Conservation (phyloP, 2,888 invertebrate genomes). For the Nomada flava region DNA sequence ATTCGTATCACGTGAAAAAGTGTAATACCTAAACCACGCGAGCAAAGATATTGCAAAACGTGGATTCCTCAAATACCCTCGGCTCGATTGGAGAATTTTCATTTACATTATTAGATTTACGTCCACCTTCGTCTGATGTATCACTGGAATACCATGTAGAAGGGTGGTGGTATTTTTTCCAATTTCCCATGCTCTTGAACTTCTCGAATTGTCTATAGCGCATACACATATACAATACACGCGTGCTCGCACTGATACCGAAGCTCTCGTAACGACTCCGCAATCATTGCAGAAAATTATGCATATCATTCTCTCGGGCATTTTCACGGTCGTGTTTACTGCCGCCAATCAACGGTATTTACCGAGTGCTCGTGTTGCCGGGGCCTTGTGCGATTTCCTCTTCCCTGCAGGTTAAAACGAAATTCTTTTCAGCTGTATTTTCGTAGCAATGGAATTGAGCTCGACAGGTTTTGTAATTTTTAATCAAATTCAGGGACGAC, state of each 20-base stretch:
- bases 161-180: background rate
- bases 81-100: conserved; percentile 12
- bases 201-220: conserved; percentile 34
- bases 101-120: conserved; percentile 39
- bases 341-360: conserved; percentile 1
- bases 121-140: background rate
- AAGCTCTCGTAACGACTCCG: conserved; percentile 6
- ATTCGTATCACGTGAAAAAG: conserved; percentile 2
- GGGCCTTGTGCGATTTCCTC: background rate
- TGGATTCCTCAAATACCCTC: conserved; percentile 19
- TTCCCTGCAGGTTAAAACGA: background rate
- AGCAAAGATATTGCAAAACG: conserved; percentile 34
- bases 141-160: background rate
- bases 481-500: too few relatives aligned
- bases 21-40: background rate
- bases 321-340: conserved; percentile 18
- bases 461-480: too few relatives aligned
- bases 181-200: conserved; percentile 23
- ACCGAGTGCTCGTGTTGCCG: conserved; percentile 3
- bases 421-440: background rate
- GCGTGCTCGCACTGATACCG: background rate
- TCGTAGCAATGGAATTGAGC: too few relatives aligned
- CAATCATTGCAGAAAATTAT: background rate
- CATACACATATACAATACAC: background rate
- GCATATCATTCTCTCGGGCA: background rate